Evolutionary conservation across 2,888 invertebrate species (phyloP), one percentile per base, ranked within the genome.

Genomic region (Mayetiola destructor): DNA sequence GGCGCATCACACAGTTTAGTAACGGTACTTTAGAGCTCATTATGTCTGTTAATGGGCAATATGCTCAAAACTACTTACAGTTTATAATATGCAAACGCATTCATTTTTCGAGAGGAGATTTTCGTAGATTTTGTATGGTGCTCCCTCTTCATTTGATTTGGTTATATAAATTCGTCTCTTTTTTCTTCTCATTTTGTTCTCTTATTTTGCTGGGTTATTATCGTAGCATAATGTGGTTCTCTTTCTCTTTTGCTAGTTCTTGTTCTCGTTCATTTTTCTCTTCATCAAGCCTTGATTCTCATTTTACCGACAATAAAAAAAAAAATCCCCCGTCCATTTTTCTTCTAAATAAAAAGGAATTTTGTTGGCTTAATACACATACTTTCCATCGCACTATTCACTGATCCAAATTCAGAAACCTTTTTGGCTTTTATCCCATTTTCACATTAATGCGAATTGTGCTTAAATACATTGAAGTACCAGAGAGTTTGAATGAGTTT

Each of bases 61-160:
- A 42, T 42, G 42, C 42, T 42, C 23, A 42, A 42, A 42, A 42
- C 42, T 42, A 42, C 42, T 42, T 42, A 42, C 42, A 21, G 21
- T 42, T 42, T 23, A 42, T n/a, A n/a, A n/a, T n/a, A n/a, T n/a
- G n/a, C n/a, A n/a, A n/a, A n/a, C n/a, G n/a, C n/a, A 42, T 42
- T 23, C 23, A 42, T 21, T 21, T 42, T 42, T 42, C 16, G 42
- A 42, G 10, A n/a, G 42, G 23, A 21, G 42, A 23, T 21, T 21
- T 42, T 42, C 20, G 39, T 20, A 18, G 20, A 39, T 39, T 42
- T 42, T 20, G 39, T 10, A 20, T 40, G 18, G n/a, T n/a, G 20
- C 39, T 18, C 20, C 20, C 42, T 21, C 42, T 21, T 23, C 39
- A 20, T 42, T 23, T 21, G 14, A 12, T 42, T 12, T 23, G 6